Conservation (phyloP, 2,888 invertebrate genomes). For the Horisme vitalbata region DNA sequence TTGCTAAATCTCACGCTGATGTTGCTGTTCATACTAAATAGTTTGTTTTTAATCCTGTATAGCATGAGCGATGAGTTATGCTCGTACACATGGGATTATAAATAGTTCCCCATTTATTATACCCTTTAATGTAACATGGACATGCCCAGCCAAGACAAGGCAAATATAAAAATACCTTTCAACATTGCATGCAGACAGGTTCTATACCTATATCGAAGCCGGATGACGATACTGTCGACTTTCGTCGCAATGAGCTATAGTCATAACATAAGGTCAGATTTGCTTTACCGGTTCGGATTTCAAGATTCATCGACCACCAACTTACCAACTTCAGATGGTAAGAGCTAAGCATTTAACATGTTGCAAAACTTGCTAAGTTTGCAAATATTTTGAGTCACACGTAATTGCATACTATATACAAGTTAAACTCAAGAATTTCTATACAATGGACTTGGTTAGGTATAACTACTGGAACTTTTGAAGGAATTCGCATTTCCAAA, state of each 20-base stretch:
- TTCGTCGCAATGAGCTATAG: conserved; percentile 24
- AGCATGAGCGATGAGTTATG: too few relatives aligned
- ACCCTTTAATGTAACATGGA: not conserved
- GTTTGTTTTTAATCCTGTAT: too few relatives aligned
- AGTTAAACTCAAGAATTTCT: conserved; percentile 6
- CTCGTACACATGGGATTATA: too few relatives aligned
- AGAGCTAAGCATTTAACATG: conserved; percentile 7
- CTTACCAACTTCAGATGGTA: not conserved
- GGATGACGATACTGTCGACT: conserved; percentile 20
- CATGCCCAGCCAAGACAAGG: not conserved
- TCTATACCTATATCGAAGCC: conserved; percentile 25
- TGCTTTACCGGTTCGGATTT: conserved; percentile 18
- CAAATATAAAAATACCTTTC: conserved; percentile 11
- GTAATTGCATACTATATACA: too few relatives aligned
- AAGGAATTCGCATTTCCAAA: not conserved
- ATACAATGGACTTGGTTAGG: not conserved
- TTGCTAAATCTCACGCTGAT: conserved; percentile 19
- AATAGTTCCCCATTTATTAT: not conserved
- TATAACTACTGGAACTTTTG: not conserved
- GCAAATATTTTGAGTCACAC: conserved; percentile 1
- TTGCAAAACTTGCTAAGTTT: conserved; percentile 6
- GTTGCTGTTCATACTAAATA: conserved; percentile 5
- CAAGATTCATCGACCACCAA: conserved; percentile 7
- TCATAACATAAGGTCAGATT: conserved; percentile 22
- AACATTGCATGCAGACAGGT: conserved; percentile 18